A percentile compares a stretch with the other conserved stretches of the same genome.
Conservation (phyloP, 2,797 vertebrate species). For the Knipowitschia caucasica region DNA sequence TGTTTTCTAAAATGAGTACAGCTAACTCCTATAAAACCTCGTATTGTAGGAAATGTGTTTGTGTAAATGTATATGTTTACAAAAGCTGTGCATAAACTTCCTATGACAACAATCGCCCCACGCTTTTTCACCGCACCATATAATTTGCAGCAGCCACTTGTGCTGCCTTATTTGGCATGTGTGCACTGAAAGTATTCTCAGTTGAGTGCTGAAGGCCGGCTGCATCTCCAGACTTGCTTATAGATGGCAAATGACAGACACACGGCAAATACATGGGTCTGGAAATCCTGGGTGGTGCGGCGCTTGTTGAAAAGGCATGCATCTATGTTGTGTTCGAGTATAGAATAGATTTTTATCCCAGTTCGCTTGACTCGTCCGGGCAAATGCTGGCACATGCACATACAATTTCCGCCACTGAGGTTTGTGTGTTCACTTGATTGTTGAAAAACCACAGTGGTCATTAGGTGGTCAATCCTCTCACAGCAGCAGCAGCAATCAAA, state of each 20-base stretch:
- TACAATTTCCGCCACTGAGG: background rate
- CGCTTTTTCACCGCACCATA: background rate
- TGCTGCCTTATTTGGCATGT: conserved; percentile 5
- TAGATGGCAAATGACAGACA: conserved; percentile 44
- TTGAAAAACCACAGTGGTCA: conserved; percentile 32
- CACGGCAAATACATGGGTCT: conserved; percentile 47
- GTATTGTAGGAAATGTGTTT: no score
- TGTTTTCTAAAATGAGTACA: no score
- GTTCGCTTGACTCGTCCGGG: background rate
- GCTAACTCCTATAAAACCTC: no score
- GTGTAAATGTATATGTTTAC: no score
- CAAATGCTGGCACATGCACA: conserved; percentile 1
- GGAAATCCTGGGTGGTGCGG: conserved; percentile 23
- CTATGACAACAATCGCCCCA: background rate
- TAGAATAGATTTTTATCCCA: conserved; percentile 23
- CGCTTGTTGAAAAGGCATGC: conserved; percentile 54
- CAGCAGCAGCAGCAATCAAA: conserved; percentile 16
- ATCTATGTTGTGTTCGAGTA: conserved; percentile 36
- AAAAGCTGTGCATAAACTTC: no score
- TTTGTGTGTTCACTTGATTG: conserved; percentile 34
- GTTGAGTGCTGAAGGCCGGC: conserved; percentile 17
- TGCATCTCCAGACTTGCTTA: conserved; percentile 26
- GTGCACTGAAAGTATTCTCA: background rate
- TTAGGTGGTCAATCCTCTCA: conserved; percentile 33
- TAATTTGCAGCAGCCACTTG: conserved; percentile 15